These are phyloP conservation scores for Lepus europaeus DNA, from an alignment of 2,113 vertebrate genomes.

Conservation along the genomic window DNA sequence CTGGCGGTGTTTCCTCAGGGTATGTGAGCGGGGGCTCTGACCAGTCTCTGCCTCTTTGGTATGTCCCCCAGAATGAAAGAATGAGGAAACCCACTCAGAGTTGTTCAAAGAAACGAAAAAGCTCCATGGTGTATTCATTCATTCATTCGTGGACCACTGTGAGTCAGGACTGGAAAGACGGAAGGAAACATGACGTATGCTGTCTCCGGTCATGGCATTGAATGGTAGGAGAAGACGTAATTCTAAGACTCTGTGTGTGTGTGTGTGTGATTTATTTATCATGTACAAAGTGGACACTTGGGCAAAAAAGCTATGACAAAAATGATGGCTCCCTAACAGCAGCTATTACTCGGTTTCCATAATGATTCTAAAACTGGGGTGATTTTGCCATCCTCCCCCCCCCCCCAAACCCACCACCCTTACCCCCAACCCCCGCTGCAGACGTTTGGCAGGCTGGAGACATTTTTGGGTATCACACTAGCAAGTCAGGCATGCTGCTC, in stretches of 20 bases:
- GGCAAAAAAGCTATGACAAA: not conserved
- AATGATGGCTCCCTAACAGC: not conserved
- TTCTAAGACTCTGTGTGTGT: not conserved
- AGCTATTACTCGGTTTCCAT: not conserved
- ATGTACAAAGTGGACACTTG: not conserved
- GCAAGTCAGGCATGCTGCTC: not conserved
- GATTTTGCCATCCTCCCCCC: not conserved
- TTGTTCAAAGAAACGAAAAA: not conserved
- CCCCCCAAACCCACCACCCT: no score
- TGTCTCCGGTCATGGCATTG: not conserved
- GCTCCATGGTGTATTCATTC: not conserved
- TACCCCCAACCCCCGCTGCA: not conserved
- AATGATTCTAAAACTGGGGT: not conserved
- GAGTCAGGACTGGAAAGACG: not conserved
- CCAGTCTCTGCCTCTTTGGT: not conserved
- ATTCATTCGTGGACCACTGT: not conserved
- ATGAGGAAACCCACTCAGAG: not conserved
- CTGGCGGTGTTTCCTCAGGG: not conserved
- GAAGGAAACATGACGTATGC: not conserved
- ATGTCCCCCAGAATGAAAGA: not conserved
- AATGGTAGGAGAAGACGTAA: not conserved
- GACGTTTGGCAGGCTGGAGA: not conserved
- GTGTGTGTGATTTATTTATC: not conserved
- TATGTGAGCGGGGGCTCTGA: no score
- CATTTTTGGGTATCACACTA: not conserved